Conservation (phyloP, 2,113 vertebrate genomes). For the human region GRCh38 chrX:132055501-132056000, state of each 20-base stretch:
- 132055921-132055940: neutral
- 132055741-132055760: neutral
- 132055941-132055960: neutral
- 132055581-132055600: constrained; percentile 48
- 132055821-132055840: constrained; percentile 24
- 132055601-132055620: neutral
- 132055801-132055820: neutral
- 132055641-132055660: constrained; percentile 31
- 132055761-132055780: neutral
- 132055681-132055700: neutral
- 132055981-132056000: neutral
- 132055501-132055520: neutral
- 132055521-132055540: constrained; percentile 17
- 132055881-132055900: neutral
- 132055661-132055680: neutral
- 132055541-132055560: constrained; percentile 23
- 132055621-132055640: neutral
- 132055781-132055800: constrained; percentile 36
- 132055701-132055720: constrained; percentile 9
- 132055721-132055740: neutral
- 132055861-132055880: neutral
- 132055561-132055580: neutral
- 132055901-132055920: neutral
- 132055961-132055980: neutral
- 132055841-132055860: neutral